Percentiles rank a stretch among this genome's conserved stretches.
Evolutionary conservation across 2,113 vertebrate genomes (phyloP).

Genomic region (Acanthisitta chloris): DNA sequence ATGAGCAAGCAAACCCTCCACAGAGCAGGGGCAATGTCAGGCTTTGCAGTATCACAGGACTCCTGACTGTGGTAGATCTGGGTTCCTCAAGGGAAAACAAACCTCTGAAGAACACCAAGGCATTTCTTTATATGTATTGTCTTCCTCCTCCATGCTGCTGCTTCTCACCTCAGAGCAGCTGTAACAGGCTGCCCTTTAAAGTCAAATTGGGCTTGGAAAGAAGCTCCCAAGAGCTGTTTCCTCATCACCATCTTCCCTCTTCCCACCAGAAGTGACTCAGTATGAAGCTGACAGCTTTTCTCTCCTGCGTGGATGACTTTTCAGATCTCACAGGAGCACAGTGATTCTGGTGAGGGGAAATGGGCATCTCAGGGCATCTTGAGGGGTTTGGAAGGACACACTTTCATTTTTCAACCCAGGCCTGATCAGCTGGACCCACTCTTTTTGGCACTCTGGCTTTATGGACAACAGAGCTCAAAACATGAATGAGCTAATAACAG

Average conservation of each 20-base stretch:
- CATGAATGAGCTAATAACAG: background rate
- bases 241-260: background rate
- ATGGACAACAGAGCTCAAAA: background rate
- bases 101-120: background rate
- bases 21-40: background rate
- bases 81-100: background rate
- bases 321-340: background rate
- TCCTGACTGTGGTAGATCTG: background rate
- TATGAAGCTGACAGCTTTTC: background rate
- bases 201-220: background rate
- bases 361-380: rapidly evolving
- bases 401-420: background rate
- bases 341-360: background rate
- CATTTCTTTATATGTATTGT: background rate
- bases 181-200: background rate
- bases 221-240: background rate
- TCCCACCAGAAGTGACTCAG: background rate
- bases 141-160: background rate
- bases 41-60: background rate
- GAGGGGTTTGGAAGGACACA: background rate
- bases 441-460: background rate
- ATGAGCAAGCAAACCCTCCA: background rate
- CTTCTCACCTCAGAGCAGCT: background rate
- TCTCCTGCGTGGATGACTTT: background rate
- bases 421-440: rapidly evolving